Conservation (phyloP, 37 sponge, comb jelly and placozoan species). For the Chondrilla cf. caribensis region DNA sequence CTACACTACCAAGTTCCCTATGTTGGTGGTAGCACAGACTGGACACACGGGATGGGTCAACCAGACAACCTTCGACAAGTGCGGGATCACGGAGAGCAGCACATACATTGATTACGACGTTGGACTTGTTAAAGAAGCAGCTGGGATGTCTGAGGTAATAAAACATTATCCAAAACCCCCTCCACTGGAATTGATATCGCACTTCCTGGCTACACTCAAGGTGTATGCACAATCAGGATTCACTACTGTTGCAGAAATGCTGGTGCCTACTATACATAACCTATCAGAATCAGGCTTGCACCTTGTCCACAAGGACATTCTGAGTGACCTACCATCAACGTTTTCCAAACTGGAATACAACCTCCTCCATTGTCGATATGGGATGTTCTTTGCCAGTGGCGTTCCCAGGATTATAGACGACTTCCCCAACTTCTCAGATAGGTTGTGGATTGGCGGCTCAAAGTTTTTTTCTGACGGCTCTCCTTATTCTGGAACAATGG, state of each 20-base stretch:
- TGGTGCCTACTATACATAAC: neutral
- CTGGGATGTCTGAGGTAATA: neutral
- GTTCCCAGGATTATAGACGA: no score
- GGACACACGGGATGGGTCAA: slow-evolving; percentile 47
- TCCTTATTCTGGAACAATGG: slow-evolving; percentile 46
- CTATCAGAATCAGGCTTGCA: no score
- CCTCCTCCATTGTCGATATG: slow-evolving; percentile 14
- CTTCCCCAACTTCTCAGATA: neutral
- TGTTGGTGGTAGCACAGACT: slow-evolving; percentile 33
- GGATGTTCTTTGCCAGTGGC: neutral
- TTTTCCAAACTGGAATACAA: neutral
- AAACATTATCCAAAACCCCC: no score
- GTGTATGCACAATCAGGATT: slow-evolving; percentile 48
- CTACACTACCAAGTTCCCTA: neutral
- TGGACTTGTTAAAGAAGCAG: no score
- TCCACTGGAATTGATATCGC: no score
- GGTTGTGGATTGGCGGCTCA: slow-evolving; percentile 43
- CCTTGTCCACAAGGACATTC: neutral
- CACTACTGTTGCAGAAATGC: slow-evolving; percentile 65
- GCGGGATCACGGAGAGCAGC: slow-evolving; percentile 15
- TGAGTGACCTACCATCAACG: neutral
- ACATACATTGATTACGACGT: neutral
- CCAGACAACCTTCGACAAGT: slow-evolving; percentile 26
- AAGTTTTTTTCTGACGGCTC: slow-evolving; percentile 67
- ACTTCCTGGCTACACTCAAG: neutral